Conservation (phyloP, 2,888 invertebrate genomes). For the Campoletis raptor region DNA sequence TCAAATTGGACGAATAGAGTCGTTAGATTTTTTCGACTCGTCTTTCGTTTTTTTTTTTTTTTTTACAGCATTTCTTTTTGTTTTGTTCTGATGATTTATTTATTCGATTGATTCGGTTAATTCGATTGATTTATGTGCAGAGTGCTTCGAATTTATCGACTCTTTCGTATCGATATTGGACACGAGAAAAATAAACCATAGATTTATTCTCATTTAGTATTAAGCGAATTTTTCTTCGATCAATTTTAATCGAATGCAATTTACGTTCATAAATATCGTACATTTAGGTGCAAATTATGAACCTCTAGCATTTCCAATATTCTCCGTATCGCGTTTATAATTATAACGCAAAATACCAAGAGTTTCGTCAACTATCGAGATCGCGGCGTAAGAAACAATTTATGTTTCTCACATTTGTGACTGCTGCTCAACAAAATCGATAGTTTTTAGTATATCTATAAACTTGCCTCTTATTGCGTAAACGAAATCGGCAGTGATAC, state of each 20-base stretch:
- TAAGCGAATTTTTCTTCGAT: neutral
- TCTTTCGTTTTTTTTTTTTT: no score
- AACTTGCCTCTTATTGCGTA: conserved; percentile 72
- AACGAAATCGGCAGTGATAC: conserved; percentile 77
- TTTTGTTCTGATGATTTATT: conserved; percentile 6
- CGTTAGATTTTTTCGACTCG: neutral
- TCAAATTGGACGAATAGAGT: conserved; percentile 38
- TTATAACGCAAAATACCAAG: conserved; percentile 28
- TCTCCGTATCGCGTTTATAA: conserved; percentile 52
- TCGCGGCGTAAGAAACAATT: conserved; percentile 75
- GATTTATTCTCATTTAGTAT: neutral
- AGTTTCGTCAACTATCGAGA: conserved; percentile 25
- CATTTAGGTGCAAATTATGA: neutral
- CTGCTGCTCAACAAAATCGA: conserved; percentile 65
- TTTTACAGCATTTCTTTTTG: neutral
- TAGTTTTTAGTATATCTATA: conserved; percentile 9
- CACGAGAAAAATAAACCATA: neutral
- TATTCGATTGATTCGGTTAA: neutral
- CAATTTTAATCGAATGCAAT: neutral
- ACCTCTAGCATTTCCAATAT: conserved; percentile 47
- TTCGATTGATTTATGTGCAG: neutral
- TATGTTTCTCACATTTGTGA: conserved; percentile 73
- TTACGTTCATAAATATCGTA: neutral
- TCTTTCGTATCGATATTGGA: neutral
- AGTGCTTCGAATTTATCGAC: neutral